Base-by-base conservation (phyloP, 2,113 vertebrate species). In the Istiophorus platypterus region DNA sequence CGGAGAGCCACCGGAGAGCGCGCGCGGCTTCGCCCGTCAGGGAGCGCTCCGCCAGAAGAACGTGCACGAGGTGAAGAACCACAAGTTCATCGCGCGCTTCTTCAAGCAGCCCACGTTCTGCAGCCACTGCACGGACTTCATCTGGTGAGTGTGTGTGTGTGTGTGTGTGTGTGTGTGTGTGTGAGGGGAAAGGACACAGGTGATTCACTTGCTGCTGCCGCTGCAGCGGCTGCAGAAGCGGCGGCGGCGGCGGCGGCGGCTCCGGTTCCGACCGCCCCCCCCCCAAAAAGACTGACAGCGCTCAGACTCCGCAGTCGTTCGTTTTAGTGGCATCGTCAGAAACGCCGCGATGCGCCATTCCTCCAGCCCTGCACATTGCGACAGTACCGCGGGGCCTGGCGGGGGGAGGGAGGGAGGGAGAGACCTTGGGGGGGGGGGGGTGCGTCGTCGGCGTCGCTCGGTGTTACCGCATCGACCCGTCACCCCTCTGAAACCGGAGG, bases 71-170 rank as follows among this genome's bases (percentile, higher is more conserved):
- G 95, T 97, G 92, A 97, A 97, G 94, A 92, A 96, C 91, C 97
- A 99, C 95, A 98, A 96, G 93, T 95, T 96, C 95, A 97, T 95
- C 89, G 96, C 96, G 77, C 96, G 97, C 92, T 97, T 97, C 96
- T 97, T 97, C 95, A 97, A 97, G 95, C 97, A 97, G 92, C 97
- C 97, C 52, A 97, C 97, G 90, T 97, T 97, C 95, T 97, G 97
- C 95, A 97, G 96, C 95, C 96, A 97, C 96, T 97, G 97, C 95
- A 97, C 96, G 77, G 97, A 97, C 95, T 96, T 97, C 93, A 97
- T 97, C 93, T 97, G 96, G 96, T 97, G 91, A 96, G 96, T 80
- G 78, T 13, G 66, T 20, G 61, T 22, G 42, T 2, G 34, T 5
- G 71, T 24, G 66, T 7, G 96, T 96, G 91, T 95, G 96, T 58